Evolutionary conservation across 1,140 invertebrate genomes (phyloP), one percentile per base, ranked within the genome.

Genomic region (Arion vulgaris): DNA sequence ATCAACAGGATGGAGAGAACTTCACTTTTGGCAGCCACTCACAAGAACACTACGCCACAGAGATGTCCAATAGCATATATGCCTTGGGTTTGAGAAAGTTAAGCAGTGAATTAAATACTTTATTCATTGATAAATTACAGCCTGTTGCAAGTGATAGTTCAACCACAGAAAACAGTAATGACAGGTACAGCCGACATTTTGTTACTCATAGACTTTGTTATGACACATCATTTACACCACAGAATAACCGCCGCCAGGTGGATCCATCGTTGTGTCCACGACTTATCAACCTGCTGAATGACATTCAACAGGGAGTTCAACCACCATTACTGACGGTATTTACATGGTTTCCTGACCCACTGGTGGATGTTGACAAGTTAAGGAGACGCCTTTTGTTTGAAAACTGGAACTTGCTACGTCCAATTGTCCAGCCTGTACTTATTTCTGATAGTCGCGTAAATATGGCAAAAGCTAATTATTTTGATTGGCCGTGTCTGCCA

Each of bases 291-390:
- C 39, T 80, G 1, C 7, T 51, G 1, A 28, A 45, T 9, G 36
- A 80, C n/a, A 71, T 80, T 32, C 13, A 69, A 19, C 15, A 5
- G 9, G 66, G 51, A 1, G 0, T 23, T 32, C 34, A 71, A 51
- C 68, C 68, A 17, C 41, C 62, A 11, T 36, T 80, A n/a, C 38
- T 80, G 68, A 45, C 51, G 13, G 0, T 80, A 19, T 80, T 45
- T 66, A 80, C 78, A 5, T 80, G 78, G 78, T 28, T 62, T 13
- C 78, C 78, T 2, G 78, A 80, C 41, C 66, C 62, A 5, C 34
- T 80, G 1, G 13, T 19, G 0, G 78, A 80, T 34, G n/a, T 34
- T 9, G 66, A 71, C 9, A 71, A 71, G 32, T 28, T 80, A 1
- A 69, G n/a, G 7, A 1, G 68, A 23, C 66, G 51, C 26, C 15